These are phyloP conservation scores for Siniperca chuatsi DNA, from an alignment of 2,113 vertebrate genomes.

Conservation along the genomic window DNA sequence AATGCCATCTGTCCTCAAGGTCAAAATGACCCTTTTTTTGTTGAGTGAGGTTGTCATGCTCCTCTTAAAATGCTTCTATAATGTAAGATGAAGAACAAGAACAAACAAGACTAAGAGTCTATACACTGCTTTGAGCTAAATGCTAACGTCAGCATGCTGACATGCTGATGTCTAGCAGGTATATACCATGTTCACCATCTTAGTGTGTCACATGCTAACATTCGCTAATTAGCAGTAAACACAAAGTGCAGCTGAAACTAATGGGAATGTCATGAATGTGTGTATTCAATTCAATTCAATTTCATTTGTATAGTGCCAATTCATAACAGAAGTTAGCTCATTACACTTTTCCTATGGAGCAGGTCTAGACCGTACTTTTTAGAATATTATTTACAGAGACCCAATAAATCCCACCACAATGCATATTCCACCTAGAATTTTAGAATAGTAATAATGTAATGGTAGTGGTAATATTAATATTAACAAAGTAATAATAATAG, in stretches of 20 bases:
- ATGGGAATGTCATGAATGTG: background rate
- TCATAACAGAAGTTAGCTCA: no score
- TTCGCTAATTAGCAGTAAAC: background rate
- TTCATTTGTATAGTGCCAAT: no score
- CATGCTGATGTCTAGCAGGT: background rate
- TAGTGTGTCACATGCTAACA: background rate
- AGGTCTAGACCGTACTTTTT: no score
- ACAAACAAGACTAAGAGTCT: background rate
- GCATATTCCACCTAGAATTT: no score
- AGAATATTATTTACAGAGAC: no score
- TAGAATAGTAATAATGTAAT: no score
- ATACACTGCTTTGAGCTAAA: background rate
- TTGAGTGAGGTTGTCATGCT: background rate
- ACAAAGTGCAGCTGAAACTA: no score
- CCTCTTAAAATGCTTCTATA: background rate
- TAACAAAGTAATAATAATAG: no score
- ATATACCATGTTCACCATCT: background rate
- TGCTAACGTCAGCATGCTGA: background rate
- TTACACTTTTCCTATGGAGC: no score
- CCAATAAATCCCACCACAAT: no score
- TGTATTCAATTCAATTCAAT: no score
- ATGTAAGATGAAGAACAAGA: background rate
- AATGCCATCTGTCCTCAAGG: background rate
- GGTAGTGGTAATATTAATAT: no score
- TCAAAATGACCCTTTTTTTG: background rate